Evolutionary conservation across 2,888 invertebrate genomes (phyloP).

Genomic region (Digitonthophagus gazella): DNA sequence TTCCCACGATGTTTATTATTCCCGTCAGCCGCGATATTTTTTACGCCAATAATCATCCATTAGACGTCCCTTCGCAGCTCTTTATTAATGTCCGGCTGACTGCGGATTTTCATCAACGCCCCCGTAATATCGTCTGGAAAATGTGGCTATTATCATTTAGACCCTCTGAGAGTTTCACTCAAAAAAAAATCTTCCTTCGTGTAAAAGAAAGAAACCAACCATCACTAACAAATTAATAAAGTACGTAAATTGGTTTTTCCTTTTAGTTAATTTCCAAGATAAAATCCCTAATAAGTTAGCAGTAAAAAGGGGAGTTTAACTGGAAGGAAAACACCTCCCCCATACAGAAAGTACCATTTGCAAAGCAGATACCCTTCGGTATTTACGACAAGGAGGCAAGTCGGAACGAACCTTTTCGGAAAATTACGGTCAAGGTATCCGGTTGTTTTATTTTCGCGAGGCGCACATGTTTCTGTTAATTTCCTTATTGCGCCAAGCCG

Average conservation of each 20-base stretch:
- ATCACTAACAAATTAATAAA: too few relatives aligned
- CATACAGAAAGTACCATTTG: neutral
- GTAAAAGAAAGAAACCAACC: neutral
- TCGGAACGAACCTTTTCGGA: neutral
- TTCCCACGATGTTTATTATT: neutral
- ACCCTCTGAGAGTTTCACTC: neutral
- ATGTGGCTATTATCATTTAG: neutral
- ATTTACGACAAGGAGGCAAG: neutral
- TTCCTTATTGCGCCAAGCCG: neutral
- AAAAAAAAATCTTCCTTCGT: neutral
- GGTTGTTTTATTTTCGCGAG: neutral
- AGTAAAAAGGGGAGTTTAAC: neutral
- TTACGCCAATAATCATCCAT: neutral
- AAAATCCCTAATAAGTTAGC: neutral
- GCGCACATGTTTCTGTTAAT: neutral
- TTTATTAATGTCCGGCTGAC: neutral
- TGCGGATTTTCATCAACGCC: neutral
- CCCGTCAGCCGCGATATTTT: neutral
- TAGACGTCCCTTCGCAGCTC: neutral
- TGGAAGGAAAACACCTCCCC: neutral
- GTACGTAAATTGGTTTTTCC: too few relatives aligned
- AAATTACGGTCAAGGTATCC: neutral
- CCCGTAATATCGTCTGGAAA: neutral
- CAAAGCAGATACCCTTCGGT: neutral
- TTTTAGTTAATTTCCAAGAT: neutral